Evolutionary conservation across 2,797 vertebrate genomes (phyloP).

Genomic region (Peromyscus melanophrys): DNA sequence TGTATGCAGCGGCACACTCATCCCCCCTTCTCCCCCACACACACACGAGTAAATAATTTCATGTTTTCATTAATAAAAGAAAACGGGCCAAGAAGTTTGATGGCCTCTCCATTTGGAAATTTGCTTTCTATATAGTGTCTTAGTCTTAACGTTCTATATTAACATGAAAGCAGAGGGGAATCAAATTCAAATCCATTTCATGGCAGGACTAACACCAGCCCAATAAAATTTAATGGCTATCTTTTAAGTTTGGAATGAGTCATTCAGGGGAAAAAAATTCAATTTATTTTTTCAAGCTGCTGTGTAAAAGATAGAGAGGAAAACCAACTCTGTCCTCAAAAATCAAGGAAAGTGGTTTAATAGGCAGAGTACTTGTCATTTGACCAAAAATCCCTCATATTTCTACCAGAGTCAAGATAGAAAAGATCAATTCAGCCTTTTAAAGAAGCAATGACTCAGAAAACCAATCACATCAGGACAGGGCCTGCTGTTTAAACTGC

Average conservation of each 20-base stretch:
- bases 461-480: constrained; percentile 75
- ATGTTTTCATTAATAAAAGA: not conserved
- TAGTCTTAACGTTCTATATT: constrained; percentile 44
- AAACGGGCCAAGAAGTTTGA: constrained; percentile 38
- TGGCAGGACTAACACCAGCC: constrained; percentile 32
- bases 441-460: constrained; percentile 79
- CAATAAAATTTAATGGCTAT: constrained; percentile 73
- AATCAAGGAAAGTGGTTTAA: constrained; percentile 78
- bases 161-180: constrained; percentile 53
- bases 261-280: constrained; percentile 73
- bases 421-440: constrained; percentile 80
- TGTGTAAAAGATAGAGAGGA: constrained; percentile 61
- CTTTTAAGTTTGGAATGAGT: constrained; percentile 74
- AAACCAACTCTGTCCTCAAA: constrained; percentile 70
- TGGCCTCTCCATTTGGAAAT: constrained; percentile 39
- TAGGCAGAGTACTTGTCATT: constrained; percentile 69
- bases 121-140: constrained; percentile 32
- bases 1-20: too few relatives aligned
- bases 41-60: too few relatives aligned
- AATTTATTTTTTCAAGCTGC: constrained; percentile 77
- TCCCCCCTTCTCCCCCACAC: not conserved
- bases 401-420: constrained; percentile 73
- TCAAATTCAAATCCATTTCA: constrained; percentile 73
- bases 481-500: constrained; percentile 77
- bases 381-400: constrained; percentile 64